Evolutionary conservation across 2,888 invertebrate genomes (phyloP), one percentile per base, ranked within the genome.

Genomic region (Oxystoma pomonae): DNA sequence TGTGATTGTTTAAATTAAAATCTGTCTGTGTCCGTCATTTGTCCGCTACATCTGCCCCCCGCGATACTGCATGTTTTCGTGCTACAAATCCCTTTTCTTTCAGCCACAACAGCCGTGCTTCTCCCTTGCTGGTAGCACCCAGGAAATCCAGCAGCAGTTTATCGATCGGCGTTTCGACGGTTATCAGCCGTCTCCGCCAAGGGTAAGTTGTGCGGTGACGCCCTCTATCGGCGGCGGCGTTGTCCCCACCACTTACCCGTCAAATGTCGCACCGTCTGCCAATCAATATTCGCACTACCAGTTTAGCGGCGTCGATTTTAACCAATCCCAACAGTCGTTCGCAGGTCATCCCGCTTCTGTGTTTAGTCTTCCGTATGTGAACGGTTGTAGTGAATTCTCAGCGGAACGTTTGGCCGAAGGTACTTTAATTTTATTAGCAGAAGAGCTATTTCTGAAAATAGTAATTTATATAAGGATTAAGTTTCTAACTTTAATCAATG

Each of bases 41-140:
- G n/a, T n/a, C n/a, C n/a, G n/a, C n/a, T n/a, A n/a, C n/a, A n/a
- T n/a, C n/a, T n/a, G n/a, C n/a, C n/a, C n/a, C n/a, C n/a, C n/a
- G n/a, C n/a, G n/a, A n/a, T n/a, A n/a, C n/a, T n/a, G n/a, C n/a
- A n/a, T n/a, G n/a, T n/a, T n/a, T n/a, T n/a, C n/a, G n/a, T n/a
- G n/a, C n/a, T n/a, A n/a, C n/a, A n/a, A n/a, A n/a, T n/a, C n/a
- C n/a, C n/a, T 35, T 35, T 35, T 35, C 35, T 35, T 35, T 35
- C 35, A 35, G 35, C 35, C 35, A 3, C 35, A 35, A 35, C 35
- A 35, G 35, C 35, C 35, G 12, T 35, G 35, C 35, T 35, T 35
- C 12, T 69, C 51, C 71, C 74, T 0, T 76, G 74, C 57, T 67
- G 35, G 5, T 3, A 12, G 3, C 12, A 12, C 35, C 12, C 35